These are phyloP conservation scores for Hydractinia echinata DNA, from an alignment of 30 jellyfish, hydroid and myxozoan genomes.

Conservation along the genomic window DNA sequence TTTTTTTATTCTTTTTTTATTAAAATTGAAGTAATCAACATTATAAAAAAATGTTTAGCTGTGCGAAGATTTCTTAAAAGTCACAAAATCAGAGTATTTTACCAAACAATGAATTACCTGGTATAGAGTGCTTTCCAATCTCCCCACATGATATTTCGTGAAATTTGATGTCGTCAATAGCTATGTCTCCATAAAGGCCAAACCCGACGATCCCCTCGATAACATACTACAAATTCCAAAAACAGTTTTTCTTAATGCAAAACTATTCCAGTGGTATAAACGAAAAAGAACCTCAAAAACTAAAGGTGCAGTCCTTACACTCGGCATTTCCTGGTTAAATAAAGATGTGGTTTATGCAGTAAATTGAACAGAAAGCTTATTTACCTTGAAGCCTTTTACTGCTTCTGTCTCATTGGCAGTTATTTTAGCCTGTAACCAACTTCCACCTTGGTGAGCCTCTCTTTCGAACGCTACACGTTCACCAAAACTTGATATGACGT, in stretches of 20 bases:
- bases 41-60: too few species aligned
- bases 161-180: conserved; percentile 26
- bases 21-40: too few species aligned
- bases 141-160: conserved; percentile 14
- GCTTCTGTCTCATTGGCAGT: neutral
- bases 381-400: conserved; percentile 18
- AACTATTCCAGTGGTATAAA: neutral
- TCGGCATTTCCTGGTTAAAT: too few species aligned
- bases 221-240: neutral
- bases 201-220: conserved; percentile 30
- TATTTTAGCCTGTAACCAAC: conserved; percentile 55
- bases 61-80: too few species aligned
- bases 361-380: neutral
- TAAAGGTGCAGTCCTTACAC: too few species aligned
- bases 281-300: too few species aligned
- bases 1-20: too few species aligned
- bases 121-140: neutral
- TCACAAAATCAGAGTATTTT: too few species aligned
- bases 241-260: neutral
- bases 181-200: conserved; percentile 34
- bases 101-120: too few species aligned
- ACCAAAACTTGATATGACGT: conserved; percentile 20
- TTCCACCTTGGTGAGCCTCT: conserved; percentile 62
- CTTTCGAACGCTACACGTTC: conserved; percentile 28
- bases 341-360: too few species aligned